These are phyloP conservation scores for Neosilurus hyrtlii DNA, from an alignment of 2,797 vertebrate genomes.

Conservation along the genomic window DNA sequence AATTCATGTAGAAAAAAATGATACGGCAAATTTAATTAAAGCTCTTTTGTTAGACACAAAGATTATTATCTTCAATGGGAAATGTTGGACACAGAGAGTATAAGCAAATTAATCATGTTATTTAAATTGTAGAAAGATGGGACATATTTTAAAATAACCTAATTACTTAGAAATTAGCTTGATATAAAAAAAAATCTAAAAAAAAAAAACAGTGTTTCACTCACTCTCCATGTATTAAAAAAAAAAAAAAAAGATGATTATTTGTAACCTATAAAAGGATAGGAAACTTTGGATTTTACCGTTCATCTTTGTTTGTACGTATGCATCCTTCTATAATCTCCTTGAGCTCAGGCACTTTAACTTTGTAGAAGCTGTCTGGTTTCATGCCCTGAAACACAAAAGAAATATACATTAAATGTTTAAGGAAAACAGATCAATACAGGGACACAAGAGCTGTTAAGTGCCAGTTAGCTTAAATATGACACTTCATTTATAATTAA, in stretches of 20 bases:
- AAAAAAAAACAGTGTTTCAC: not conserved
- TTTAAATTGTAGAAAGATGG: conserved; percentile 20
- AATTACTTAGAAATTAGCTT: not conserved
- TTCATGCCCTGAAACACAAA: conserved; percentile 84
- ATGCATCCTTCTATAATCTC: conserved; percentile 98
- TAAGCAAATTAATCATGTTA: conserved; percentile 30
- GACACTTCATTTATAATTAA: not conserved
- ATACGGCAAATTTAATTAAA: conserved; percentile 26
- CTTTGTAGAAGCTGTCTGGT: conserved; percentile 96
- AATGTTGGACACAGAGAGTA: not conserved
- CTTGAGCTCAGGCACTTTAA: conserved; percentile 94
- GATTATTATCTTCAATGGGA: conserved; percentile 28
- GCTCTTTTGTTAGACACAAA: conserved; percentile 27
- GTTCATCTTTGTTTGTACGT: conserved; percentile 90
- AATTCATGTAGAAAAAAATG: conserved; percentile 5
- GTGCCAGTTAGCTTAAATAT: not conserved
- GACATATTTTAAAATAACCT: conserved; percentile 21
- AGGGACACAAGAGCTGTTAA: conserved; percentile 19
- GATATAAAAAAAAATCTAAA: conserved; percentile 1
- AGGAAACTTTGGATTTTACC: conserved; percentile 66
- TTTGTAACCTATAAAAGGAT: not conserved
- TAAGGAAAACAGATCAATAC: conserved; percentile 56
- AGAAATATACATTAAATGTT: conserved; percentile 42
- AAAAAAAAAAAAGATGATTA: not conserved
- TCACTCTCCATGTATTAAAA: not conserved